phyloP scores from a whole-genome alignment of 92 coral and sea anemone species.

The Palythoa caribaeorum region DNA sequence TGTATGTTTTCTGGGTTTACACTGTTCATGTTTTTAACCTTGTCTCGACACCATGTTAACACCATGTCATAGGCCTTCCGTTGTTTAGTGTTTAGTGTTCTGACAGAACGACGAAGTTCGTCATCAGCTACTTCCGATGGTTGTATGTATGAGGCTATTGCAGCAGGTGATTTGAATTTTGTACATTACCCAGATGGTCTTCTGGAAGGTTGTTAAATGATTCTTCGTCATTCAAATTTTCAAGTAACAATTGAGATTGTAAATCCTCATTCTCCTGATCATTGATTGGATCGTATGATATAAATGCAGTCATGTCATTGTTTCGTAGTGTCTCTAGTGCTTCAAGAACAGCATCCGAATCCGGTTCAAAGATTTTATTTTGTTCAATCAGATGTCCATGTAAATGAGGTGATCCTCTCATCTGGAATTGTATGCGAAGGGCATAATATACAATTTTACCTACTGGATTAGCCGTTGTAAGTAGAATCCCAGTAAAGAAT shows the following conservation, averaged over 20 bases:
- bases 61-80: background rate
- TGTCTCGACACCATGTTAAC: background rate
- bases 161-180: background rate
- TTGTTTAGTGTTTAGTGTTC: background rate
- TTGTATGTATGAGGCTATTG: background rate
- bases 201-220: background rate
- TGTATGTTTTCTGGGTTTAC: background rate
- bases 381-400: background rate
- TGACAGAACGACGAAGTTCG: slow-evolving; percentile 1
- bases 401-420: slow-evolving; percentile 12
- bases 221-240: background rate
- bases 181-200: background rate
- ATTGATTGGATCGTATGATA: background rate
- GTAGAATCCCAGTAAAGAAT: slow-evolving; percentile 17
- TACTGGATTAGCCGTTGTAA: background rate
- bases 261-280: background rate
- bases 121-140: background rate
- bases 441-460: slow-evolving; percentile 27
- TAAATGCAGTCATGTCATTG: background rate
- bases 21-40: background rate
- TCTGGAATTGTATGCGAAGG: background rate
- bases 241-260: background rate
- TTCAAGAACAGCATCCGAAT: slow-evolving; percentile 1
- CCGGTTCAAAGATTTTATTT: background rate
- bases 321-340: background rate